Conservation (phyloP, 1,140 invertebrate species). For the Drosophila persimilis region DNA sequence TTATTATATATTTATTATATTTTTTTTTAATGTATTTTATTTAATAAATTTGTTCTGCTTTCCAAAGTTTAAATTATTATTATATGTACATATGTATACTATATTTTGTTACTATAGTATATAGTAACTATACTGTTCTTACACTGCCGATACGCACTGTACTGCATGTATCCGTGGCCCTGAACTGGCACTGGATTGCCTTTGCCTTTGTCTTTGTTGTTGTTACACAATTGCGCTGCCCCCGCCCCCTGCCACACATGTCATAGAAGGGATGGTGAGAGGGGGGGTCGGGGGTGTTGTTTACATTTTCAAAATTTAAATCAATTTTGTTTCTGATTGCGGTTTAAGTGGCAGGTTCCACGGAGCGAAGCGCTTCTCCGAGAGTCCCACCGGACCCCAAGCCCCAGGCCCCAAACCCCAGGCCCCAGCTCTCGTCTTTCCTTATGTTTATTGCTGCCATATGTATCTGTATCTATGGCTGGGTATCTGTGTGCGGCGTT, state of each 20-base stretch:
- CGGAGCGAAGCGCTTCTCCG: conserved; percentile 3
- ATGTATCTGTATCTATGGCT: conserved; percentile 40
- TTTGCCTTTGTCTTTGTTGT: conserved; percentile 9
- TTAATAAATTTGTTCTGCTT: no score
- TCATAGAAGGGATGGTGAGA: neutral
- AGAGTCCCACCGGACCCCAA: no score
- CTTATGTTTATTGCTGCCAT: conserved; percentile 64
- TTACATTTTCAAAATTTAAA: conserved; percentile 72
- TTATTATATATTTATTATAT: no score
- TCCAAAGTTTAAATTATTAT: no score
- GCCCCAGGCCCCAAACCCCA: no score
- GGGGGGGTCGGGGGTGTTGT: conserved; percentile 29
- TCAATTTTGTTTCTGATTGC: conserved; percentile 75
- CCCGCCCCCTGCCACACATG: neutral
- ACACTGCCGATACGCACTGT: conserved; percentile 7
- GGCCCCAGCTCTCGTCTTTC: conserved; percentile 14
- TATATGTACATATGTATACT: no score
- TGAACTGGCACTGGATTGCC: conserved; percentile 4
- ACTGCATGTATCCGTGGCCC: neutral
- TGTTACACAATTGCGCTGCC: conserved; percentile 30
- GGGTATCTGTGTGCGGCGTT: conserved; percentile 35
- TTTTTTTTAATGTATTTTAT: no score
- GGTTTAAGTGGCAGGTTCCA: conserved; percentile 69
- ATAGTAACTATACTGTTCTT: no score
- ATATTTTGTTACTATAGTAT: no score